These are phyloP conservation scores for Dipodomys spectabilis DNA, from an alignment of 2,113 vertebrate species.

Conservation along the genomic window DNA sequence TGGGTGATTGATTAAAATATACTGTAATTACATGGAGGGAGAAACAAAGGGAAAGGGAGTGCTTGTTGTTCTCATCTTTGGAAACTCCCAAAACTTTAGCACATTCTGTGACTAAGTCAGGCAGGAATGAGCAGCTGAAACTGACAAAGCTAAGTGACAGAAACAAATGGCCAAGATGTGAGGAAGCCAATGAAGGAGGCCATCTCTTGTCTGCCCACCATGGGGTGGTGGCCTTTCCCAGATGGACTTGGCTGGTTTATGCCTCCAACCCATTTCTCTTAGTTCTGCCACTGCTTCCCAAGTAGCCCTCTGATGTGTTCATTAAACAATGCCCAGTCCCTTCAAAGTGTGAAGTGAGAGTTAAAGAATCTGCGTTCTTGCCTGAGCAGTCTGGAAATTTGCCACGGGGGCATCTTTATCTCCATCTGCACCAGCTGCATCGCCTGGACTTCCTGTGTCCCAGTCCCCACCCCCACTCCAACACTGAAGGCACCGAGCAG, in stretches of 20 bases:
- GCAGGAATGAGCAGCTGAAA: constrained; percentile 43
- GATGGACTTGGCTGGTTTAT: neutral
- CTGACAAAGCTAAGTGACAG: neutral
- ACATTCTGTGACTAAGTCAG: constrained; percentile 45
- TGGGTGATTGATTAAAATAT: neutral
- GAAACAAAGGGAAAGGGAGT: neutral
- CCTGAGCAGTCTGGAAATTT: constrained; percentile 2
- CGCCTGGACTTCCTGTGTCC: neutral
- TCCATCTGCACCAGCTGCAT: neutral
- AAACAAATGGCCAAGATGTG: neutral
- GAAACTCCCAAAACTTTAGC: constrained; percentile 61
- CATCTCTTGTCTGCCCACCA: neutral
- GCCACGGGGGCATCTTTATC: neutral
- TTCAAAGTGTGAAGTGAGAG: constrained; percentile 37
- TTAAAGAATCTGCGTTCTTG: neutral
- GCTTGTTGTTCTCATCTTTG: constrained; percentile 18
- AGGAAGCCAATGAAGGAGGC: neutral
- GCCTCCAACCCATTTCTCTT: neutral
- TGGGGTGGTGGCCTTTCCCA: neutral
- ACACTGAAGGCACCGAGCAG: neutral
- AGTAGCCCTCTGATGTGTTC: neutral
- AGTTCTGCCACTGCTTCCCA: neutral
- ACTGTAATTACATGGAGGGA: neutral
- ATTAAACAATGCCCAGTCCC: neutral
- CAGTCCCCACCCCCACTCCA: neutral